Base-by-base conservation (phyloP, 1,140 invertebrate genomes). In the Pogonus chalceus region DNA sequence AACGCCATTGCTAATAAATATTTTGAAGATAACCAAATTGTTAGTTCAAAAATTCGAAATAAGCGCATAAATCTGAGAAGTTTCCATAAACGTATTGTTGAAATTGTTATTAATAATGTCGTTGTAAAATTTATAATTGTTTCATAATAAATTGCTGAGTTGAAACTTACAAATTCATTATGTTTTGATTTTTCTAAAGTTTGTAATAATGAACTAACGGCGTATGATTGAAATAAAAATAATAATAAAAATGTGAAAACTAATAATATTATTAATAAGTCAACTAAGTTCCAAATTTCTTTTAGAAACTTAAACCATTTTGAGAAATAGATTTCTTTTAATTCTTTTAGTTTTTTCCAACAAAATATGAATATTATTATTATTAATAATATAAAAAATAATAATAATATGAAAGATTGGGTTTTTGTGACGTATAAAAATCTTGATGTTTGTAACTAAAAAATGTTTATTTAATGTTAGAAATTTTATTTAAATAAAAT, bases 141-240 rank as follows among this genome's bases (percentile, higher is more conserved):
- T 4, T 43, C 37, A 7, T 16, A 43, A 43, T 4, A 9, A 4
- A 43, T 9, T 9, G 37, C 37, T 4, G 7, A 4, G 37, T 9
- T 43, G 18, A 43, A 43, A 43, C 37, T 43, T 10, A 43, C 37
- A 18, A 43, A 43, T 43, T 43, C 37, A 43, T 43, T 43, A 43
- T 43, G 37, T 12, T 7, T 16, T 10, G 37, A 7, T 4, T 43
- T 16, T 43, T 43, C 37, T 4, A 43, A 16, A 10, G 9, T 9
- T 18, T 43, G 7, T 16, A 43, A 18, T 43, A 43, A 43, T 4
- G 9, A 4, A 43, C 37, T 43, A 18, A 43, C 37, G 3, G 37
- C 18, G 3, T 4, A 16, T 10, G 7, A 10, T 18, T 16, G 37
- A 18, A 9, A 18, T 7, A 43, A 43, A 43, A 12, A 43, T 18